Evolutionary conservation across 2,888 invertebrate genomes (phyloP), one percentile per base, ranked within the genome.

Genomic region (Drosophila mettleri): DNA sequence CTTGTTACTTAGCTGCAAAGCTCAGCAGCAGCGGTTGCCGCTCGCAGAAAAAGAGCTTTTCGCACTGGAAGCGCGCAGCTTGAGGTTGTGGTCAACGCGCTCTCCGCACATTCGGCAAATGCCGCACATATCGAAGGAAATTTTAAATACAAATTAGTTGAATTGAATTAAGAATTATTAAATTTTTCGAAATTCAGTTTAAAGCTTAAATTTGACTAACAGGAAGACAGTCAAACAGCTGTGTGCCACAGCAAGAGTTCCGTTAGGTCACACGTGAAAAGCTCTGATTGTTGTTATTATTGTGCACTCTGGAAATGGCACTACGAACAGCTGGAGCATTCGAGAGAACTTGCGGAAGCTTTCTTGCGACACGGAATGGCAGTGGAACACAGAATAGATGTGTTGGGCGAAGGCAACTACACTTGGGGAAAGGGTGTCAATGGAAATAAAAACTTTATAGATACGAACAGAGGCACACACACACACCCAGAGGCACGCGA

Each of bases 371-470:
- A 73, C 66, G 27, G 3, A 64, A 9, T 62, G 78, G 62, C 53
- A 74, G 38, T 49, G 81, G 48, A 76, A 85, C 68, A 65, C 12
- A 16, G 51, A 33, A 43, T 38, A 52, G 46, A 53, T 46, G 59
- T 43, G 51, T 51, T 39, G 20, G 53, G 45, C 64, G 38, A 14
- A 36, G 43, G 16, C 57, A 63, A 45, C 59, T 57, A 69, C 66
- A 53, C 41, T 67, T 65, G 76, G 83, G 71, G 60, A 84, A 80
- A 85, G 82, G 79, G 85, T 89, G 89, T 88, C 88, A 88, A 81
- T 88, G 88, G 89, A 88, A 88, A 68, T 72, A 59, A 31, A 65
- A 80, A 78, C 74, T 85, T 80, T 82, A 78, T 82, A 71, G 78
- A 81, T 78, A 78, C 78, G 66, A 67, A 52, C n/a, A n/a, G n/a